These are phyloP conservation scores for Manis pentadactyla DNA, from an alignment of 2,797 vertebrate species.

Conservation along the genomic window DNA sequence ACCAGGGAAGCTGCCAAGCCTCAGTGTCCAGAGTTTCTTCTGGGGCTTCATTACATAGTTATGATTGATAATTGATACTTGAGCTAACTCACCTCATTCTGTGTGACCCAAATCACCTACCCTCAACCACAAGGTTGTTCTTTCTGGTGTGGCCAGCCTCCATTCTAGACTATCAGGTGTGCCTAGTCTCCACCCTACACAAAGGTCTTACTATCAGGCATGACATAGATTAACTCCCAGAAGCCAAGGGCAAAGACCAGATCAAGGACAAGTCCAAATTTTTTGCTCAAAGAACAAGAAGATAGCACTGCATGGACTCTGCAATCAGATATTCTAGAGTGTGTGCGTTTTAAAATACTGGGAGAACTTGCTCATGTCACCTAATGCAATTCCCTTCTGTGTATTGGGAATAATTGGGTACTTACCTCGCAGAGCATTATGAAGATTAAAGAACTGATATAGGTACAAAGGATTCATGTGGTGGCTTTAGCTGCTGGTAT, in stretches of 20 bases:
- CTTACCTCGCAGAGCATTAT: background rate
- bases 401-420: background rate
- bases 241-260: background rate
- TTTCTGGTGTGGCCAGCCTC: background rate
- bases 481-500: background rate
- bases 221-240: background rate
- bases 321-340: background rate
- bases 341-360: background rate
- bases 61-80: background rate
- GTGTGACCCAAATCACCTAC: background rate
- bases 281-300: background rate
- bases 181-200: background rate
- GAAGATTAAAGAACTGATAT: background rate
- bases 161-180: background rate
- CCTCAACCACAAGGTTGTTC: background rate
- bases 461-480: fast-evolving
- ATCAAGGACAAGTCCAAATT: background rate
- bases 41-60: background rate
- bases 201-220: background rate
- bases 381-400: background rate
- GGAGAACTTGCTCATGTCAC: background rate
- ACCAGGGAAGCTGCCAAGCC: background rate
- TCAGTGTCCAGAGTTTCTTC: background rate
- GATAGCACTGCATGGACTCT: background rate
- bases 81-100: background rate